Evolutionary conservation across 2,888 invertebrate species (phyloP), one percentile per base, ranked within the genome.

Genomic region (Amorpha juglandis): DNA sequence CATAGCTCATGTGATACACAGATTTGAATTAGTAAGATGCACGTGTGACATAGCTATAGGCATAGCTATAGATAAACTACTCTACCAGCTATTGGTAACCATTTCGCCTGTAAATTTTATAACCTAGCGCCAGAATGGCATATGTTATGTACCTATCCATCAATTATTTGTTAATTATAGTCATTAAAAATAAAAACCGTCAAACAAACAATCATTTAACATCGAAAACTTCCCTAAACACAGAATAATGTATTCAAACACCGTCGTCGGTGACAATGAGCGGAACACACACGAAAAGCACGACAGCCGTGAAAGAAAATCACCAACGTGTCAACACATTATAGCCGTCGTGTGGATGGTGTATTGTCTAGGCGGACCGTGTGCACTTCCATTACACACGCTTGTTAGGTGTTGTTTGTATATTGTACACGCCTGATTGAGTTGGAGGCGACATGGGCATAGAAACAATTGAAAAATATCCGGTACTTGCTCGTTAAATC

Each of bases 311-410:
- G 58, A 38, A 58, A 19, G 11, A 27, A 27, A 58, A 27, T 52
- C 38, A 38, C 58, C 16, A 50, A 19, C n/a, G 53, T 58, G 58
- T 58, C 38, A 58, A 58, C 58, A 58, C 58, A 58, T 42, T 42
- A 42, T 12, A 16, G 16, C 6, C 33, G 52, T 52, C 12, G 58
- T 42, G 42, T 12, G 42, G 58, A 55, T n/a, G 19, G 19, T 16
- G 38, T 19, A 47, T 53, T 63, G 66, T 53, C 62, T 27, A 14
- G 2, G 62, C 35, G n/a, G 42, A 38, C 58, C 51, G 64, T 62
- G 47, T 35, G 53, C 51, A 42, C 62, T 52, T 50, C 51, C 19
- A 51, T n/a, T 35, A 27, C 47, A 27, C 47, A 53, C 63, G 66
- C 52, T 62, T 66, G 21, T 63, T 35, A 45, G 2, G n/a, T n/a